A percentile compares a stretch with the other conserved stretches of the same genome.
These are phyloP conservation scores for Abrostola triplasia DNA, from an alignment of 2,888 invertebrate genomes.

Conservation along the genomic window DNA sequence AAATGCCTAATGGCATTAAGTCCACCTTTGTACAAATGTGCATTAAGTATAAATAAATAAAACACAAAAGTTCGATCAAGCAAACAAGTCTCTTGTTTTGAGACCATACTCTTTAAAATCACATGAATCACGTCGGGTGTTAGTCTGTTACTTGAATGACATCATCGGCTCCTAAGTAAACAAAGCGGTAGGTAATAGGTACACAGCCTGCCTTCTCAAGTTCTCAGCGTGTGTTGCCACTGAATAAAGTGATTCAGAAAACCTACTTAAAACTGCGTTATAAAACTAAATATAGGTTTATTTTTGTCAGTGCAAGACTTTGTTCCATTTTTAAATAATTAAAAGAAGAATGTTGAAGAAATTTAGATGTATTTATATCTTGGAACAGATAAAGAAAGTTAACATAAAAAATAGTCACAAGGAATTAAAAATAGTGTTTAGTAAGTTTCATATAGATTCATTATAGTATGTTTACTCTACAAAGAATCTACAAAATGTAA, in stretches of 20 bases:
- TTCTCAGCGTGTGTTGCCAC: background rate
- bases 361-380: too few species aligned
- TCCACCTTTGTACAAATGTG: too few species aligned
- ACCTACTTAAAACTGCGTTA: background rate
- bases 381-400: too few species aligned
- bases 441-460: too few species aligned
- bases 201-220: conserved; percentile 3
- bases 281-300: background rate
- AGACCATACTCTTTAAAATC: conserved; percentile 1
- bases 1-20: too few species aligned
- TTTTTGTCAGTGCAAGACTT: too few species aligned
- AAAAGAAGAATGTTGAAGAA: too few species aligned
- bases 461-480: too few species aligned
- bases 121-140: conserved; percentile 35
- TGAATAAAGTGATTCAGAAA: conserved; percentile 10
- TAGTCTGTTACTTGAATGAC: conserved; percentile 47
- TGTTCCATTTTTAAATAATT: too few species aligned
- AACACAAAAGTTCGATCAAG: background rate
- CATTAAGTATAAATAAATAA: background rate
- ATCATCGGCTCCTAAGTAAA: conserved; percentile 61
- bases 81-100: background rate
- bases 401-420: too few species aligned
- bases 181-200: conserved; percentile 44
- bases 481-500: too few species aligned
- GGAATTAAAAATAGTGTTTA: too few species aligned